Conservation (phyloP, 2,888 invertebrate genomes). For the Ophioninae sp. region DNA sequence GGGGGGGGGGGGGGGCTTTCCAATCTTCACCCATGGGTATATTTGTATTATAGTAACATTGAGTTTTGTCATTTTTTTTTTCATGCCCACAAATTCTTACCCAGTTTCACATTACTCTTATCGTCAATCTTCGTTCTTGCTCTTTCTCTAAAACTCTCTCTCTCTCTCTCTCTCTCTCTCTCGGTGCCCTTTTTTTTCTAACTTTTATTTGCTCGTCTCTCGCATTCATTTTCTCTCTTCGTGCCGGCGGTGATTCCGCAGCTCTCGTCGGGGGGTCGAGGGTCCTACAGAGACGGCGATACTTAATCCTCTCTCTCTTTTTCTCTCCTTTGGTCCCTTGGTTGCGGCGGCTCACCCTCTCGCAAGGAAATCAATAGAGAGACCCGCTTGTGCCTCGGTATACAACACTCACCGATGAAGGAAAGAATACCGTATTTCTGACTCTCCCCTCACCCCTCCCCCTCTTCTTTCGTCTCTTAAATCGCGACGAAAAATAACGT, state of each 20-base stretch:
- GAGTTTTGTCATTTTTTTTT: conserved; percentile 20
- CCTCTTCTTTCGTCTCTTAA: background rate
- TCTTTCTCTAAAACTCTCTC: conserved; percentile 15
- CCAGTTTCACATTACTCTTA: conserved; percentile 32
- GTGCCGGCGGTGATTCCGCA: conserved; percentile 48
- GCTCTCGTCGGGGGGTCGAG: conserved; percentile 50
- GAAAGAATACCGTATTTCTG: conserved; percentile 44
- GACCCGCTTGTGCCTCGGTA: conserved; percentile 66
- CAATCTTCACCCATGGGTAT: background rate
- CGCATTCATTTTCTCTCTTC: conserved; percentile 39
- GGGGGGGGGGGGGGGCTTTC: no score
- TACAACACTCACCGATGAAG: conserved; percentile 52
- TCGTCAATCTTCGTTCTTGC: conserved; percentile 29
- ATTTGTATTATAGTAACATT: background rate
- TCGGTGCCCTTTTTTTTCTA: background rate
- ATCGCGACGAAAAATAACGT: conserved; percentile 4
- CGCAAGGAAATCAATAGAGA: conserved; percentile 70
- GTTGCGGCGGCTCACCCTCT: conserved; percentile 63
- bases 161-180: background rate
- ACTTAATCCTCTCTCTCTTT: conserved; percentile 70
- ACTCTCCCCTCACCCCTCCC: background rate
- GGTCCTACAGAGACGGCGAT: conserved; percentile 65
- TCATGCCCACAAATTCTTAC: conserved; percentile 34
- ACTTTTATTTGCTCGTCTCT: conserved; percentile 30
- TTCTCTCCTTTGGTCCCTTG: conserved; percentile 35